Base-by-base conservation (phyloP, 2,797 vertebrate species). In the Sebastes trivittatus region DNA sequence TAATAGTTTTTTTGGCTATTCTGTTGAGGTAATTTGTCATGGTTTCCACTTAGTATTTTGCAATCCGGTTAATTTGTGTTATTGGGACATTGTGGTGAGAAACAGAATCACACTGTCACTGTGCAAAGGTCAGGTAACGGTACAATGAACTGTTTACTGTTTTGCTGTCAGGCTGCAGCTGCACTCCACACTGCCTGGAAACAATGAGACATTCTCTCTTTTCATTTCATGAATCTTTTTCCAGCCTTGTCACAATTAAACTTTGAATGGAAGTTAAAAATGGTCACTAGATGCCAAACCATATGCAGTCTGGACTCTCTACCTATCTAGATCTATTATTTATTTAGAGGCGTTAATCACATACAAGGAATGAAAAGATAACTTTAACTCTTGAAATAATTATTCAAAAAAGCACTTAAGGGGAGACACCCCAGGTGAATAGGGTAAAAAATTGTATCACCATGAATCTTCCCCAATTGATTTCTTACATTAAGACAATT, bases 91-190 rank as follows among this genome's bases (percentile, higher is more conserved):
- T 30, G 7, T 5, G 18, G 6, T 14, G 23, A 77, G 23, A 79
- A 73, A 49, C 56, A 22, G 3, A 82, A 60, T 60, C 16, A 20
- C 69, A 59, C 10, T 22, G 32, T 68, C 13, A 22, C 10, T 29
- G 72, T 72, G 60, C 80, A 90, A 90, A 90, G 86, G 81, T 89
- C 84, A 85, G 20, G 5, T 68, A 78, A 85, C 2, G 3, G 61
- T 36, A 69, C 1, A 3, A 61, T 27, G 36, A 76, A 61, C 4
- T 74, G 2, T 84, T 78, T 38, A 55, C 59, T 70, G 62, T 71
- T 32, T 4, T 56, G 10, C 38, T 30, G 30, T 62, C 18, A 46
- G 58, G n/a, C 18, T 76, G 55, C n/a, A 29, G 38, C 63, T 25
- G 34, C 14, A 46, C 5, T 62, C 27, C 8, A 22, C 52, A 20